Conservation (phyloP, 2,797 vertebrate genomes). For the Dicrostonyx torquatus region DNA sequence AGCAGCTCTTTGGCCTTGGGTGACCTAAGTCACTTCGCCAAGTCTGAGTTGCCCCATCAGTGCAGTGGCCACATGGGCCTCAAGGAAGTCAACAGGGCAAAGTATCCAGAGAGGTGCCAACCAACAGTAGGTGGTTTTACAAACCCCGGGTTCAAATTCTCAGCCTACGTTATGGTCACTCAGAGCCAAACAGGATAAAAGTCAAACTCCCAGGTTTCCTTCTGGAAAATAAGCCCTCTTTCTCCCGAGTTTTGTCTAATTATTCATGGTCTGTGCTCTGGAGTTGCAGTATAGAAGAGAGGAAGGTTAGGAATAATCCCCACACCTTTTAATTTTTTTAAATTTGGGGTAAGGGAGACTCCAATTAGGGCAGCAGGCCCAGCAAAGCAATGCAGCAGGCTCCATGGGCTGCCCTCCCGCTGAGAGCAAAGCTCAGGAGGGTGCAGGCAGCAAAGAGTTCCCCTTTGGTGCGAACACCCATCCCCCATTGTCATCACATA, state of each 20-base stretch:
- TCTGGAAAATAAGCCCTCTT: conserved; percentile 20
- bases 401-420: neutral
- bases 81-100: neutral
- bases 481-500: conserved; percentile 29
- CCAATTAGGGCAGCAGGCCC: conserved; percentile 59
- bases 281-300: conserved; percentile 2
- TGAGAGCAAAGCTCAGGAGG: conserved; percentile 26
- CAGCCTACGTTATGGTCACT: neutral
- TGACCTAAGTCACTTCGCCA: neutral
- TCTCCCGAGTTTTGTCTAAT: neutral
- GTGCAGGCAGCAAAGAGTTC: conserved; percentile 29
- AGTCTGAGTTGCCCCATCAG: neutral
- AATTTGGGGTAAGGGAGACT: conserved; percentile 52
- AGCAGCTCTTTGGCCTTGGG: neutral
- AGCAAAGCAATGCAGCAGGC: neutral
- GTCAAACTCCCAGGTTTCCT: conserved; percentile 8
- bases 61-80: neutral
- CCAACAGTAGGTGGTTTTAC: neutral
- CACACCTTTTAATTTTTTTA: conserved; percentile 45
- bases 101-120: neutral
- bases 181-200: conserved; percentile 45
- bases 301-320: neutral
- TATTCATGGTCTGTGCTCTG: neutral
- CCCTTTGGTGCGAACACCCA: neutral
- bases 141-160: neutral